Base-by-base conservation (phyloP, 1,140 invertebrate genomes). In the Brachionus plicatilis region DNA sequence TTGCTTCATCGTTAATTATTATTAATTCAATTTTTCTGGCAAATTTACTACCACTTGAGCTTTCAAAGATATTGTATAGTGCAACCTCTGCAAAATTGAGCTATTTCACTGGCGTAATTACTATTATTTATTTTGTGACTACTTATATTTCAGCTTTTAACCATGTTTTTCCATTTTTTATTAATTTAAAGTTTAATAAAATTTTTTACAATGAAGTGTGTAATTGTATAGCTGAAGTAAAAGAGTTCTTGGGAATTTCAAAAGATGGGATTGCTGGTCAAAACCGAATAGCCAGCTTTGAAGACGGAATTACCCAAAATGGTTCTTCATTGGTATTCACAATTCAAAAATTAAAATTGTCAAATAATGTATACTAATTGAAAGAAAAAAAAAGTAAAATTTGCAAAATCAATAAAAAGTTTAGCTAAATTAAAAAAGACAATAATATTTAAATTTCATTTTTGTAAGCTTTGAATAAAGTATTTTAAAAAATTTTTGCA, bases 121-220 rank as follows among this genome's bases (percentile, higher is more conserved):
- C 66, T 3, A 68, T 68, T 8, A 6, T 68, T 24, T 68, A 68
- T 33, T 68, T 33, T 68, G 66, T 68, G 3, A 41, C 66, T 14
- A 68, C 66, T 33, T 68, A 68, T 68, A 12, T 68, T 33, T 68
- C 66, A 68, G 66, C 66, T 8, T 68, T 68, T 33, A 68, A 68
- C 33, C 66, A 68, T n/a, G 33, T 68, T 4, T 68, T 68, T 17
- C 66, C 66, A 41, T 68, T 68, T 33, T 68, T 68, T 14, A 68
- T 68, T 68, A 68, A 68, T 29, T 68, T 68, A 68, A 68, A 68
- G 33, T 68, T 68, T 14, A 68, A 68, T 14, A 68, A 68, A 68
- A 68, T 68, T 68, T 68, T 68, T 68, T 68, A 68, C 12, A n/a
- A 68, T 68, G 66, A 68, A 68, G 12, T 68, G 6, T 29, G 27